Base-by-base conservation (phyloP, 2,113 vertebrate genomes). In the Pampusana beccarii region DNA sequence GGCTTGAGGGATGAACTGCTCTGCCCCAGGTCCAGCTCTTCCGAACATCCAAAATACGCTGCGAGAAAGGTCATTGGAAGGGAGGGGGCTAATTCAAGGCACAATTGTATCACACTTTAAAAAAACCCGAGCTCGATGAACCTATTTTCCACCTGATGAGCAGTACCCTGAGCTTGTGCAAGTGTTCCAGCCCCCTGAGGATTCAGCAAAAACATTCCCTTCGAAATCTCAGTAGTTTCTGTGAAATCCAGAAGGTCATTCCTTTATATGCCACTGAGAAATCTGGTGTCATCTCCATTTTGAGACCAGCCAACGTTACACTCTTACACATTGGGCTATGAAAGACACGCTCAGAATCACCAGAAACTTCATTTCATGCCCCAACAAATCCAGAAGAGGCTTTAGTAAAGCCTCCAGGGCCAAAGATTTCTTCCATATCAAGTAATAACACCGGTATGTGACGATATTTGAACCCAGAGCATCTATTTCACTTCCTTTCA, bases 41-140 rank as follows among this genome's bases (percentile, higher is more conserved):
- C 88, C 42, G 50, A 34, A 82, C 17, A 66, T 85, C 93, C 91
- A 70, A 81, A 90, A 87, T 17, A 33, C 3, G 33, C 89, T 21
- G 51, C 77, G 21, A 58, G 79, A 95, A 95, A 92, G 93, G 91
- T 87, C 95, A 67, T 29, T 78, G 92, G 83, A 56, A 93, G 86
- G 94, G 91, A 91, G 73, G 11, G 73, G 61, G 83, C n/a, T 48
- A 3, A 67, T 13, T 50, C 57, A 17, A 67, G 84, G 74, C 78
- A 73, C 17, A 33, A 16, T 38, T 74, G 88, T 71, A 28, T 56
- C 56, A 26, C 36, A 16, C 42, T 23, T 19, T 36, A 50, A 74
- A 64, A 58, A 53, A 34, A 6, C 16, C 36, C 11, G 60, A 81
- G 72, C 60, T 65, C 11, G 7, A 36, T 17, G 82, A 92, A 46